Conservation (phyloP, 2,888 invertebrate genomes). For the Galerucella nymphaeae region DNA sequence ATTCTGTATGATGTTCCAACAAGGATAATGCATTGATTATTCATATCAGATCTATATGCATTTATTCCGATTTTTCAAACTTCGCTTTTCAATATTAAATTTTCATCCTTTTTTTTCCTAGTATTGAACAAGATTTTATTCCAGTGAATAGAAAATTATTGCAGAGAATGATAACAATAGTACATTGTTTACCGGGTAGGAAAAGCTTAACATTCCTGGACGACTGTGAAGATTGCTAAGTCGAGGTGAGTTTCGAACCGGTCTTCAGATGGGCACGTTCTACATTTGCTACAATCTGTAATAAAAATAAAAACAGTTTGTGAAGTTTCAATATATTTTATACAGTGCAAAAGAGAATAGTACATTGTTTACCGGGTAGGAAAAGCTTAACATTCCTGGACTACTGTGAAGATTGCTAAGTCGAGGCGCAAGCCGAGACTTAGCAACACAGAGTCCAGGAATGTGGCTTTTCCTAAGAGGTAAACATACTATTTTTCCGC, state of each 20-base stretch:
- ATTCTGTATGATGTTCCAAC: background rate
- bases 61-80: background rate
- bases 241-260: conserved; percentile 60
- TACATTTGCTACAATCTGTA: conserved; percentile 65
- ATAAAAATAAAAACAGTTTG: conserved; percentile 39
- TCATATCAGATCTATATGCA: conserved; percentile 2
- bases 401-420: too few relatives aligned
- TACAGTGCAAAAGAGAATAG: too few relatives aligned
- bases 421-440: too few relatives aligned
- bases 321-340: background rate
- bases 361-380: too few relatives aligned
- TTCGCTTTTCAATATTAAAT: background rate
- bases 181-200: too few relatives aligned
- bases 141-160: background rate
- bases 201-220: too few relatives aligned
- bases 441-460: too few relatives aligned
- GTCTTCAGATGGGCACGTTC: conserved; percentile 65
- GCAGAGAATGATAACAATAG: background rate
- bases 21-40: background rate
- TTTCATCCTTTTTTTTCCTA: background rate
- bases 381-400: too few relatives aligned
- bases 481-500: too few relatives aligned
- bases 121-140: background rate
- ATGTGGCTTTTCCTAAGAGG: too few relatives aligned
- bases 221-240: too few relatives aligned